Evolutionary conservation across 2,113 vertebrate species (phyloP), one percentile per base, ranked within the genome.

Genomic region (Rynchops niger): DNA sequence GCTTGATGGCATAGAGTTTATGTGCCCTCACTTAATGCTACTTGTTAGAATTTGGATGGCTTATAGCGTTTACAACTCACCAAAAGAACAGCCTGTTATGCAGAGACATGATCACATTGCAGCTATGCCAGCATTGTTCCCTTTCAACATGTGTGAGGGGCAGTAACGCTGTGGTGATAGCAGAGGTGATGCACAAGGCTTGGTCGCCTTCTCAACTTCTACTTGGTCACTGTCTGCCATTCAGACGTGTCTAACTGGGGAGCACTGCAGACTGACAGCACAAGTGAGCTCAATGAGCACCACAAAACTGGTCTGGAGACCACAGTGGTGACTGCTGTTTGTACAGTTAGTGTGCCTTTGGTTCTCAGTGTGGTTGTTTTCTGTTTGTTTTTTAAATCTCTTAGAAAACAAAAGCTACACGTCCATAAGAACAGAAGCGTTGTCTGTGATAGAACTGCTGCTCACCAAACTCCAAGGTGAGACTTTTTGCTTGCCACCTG

Each of bases 351-450:
- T 11, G 50, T 72, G 23, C 42, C 8, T 83, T 90, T 74, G 16
- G 12, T 72, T 87, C 71, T 92, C 50, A 90, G 0, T 23, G 5
- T 76, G 16, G 2, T 90, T 76, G 36, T 69, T 91, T 21, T 88
- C 67, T 67, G 38, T 63, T 40, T 63, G 58, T 40, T 15, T 34
- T 59, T 96, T 87, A 36, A 92, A 90, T 94, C 61, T 69, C 17
- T 92, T 96, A 99, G 99, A 99, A 98, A 99, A 99, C 97, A 99
- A 99, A 98, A 99, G 98, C 97, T 99, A 99, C 96, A 99, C 99
- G 0, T 99, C 99, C 92, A 98, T 99, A 97, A 98, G 99, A 98
- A 99, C 99, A 38, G 99, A 99, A 97, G 99, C 99, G 86, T 98
- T 99, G 97, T 98, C 98, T 58, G 99, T 99, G 82, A 98, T 99